These are phyloP conservation scores for Allolobophora icterica DNA, from an alignment of 2,888 invertebrate species.

Conservation along the genomic window DNA sequence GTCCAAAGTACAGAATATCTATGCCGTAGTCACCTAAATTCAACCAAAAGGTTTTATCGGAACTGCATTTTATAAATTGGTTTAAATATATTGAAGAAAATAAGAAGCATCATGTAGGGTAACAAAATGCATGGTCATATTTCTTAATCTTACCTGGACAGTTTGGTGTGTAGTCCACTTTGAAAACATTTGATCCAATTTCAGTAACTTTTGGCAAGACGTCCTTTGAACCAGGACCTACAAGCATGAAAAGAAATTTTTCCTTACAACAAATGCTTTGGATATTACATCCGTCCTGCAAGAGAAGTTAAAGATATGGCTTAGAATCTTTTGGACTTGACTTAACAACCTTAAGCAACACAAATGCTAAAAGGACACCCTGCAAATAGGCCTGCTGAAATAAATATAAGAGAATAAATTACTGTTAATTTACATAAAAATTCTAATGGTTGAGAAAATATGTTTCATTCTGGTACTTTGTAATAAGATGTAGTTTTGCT, in stretches of 20 bases:
- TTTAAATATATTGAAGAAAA: neutral
- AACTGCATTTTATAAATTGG: neutral
- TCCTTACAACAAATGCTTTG: neutral
- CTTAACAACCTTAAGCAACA: neutral
- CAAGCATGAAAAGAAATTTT: neutral
- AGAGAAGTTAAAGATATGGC: neutral
- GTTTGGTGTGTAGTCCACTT: slow-evolving; percentile 44
- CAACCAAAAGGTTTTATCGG: neutral
- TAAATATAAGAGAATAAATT: too few species aligned
- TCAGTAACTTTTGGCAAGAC: slow-evolving; percentile 32
- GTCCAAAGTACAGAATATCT: slow-evolving; percentile 37
- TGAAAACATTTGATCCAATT: slow-evolving; percentile 30
- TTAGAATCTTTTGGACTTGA: neutral
- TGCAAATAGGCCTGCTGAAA: neutral
- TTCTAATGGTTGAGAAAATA: neutral
- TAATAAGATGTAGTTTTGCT: too few species aligned
- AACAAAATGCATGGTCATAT: neutral
- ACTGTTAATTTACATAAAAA: neutral
- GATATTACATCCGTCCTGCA: neutral
- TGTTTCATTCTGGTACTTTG: too few species aligned
- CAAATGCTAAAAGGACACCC: neutral
- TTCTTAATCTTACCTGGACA: slow-evolving; percentile 36
- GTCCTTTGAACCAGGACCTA: slow-evolving; percentile 39
- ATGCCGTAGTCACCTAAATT: slow-evolving; percentile 39
- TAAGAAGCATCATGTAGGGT: neutral